A percentile compares a stretch with the other conserved stretches of the same genome.
Conservation (phyloP, 2,797 vertebrate species). For the Miopithecus talapoin region DNA sequence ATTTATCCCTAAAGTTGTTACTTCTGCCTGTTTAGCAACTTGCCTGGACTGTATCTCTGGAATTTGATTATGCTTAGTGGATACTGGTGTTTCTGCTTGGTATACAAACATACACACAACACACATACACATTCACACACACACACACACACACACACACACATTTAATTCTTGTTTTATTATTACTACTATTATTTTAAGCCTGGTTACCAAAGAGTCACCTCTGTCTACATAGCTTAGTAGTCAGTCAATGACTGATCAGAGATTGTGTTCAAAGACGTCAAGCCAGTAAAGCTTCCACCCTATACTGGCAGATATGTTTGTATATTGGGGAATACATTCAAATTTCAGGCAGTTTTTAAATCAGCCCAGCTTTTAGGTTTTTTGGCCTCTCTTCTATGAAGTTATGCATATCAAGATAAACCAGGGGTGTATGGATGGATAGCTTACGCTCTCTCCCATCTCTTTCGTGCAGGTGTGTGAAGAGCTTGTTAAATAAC, state of each 20-base stretch:
- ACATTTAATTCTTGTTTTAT: neutral
- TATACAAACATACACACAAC: neutral
- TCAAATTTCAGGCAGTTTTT: neutral
- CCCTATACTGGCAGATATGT: neutral
- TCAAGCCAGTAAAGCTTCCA: neutral
- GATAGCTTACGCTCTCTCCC: neutral
- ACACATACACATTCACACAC: too few species aligned
- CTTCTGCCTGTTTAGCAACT: neutral
- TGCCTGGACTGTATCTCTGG: neutral
- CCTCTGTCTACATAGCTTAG: neutral
- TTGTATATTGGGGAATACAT: neutral
- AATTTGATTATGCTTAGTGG: neutral
- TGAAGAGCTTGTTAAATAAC: neutral
- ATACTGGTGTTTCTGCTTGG: neutral
- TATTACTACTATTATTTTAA: neutral
- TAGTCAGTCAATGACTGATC: neutral
- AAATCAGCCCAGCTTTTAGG: neutral
- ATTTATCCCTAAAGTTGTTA: neutral
- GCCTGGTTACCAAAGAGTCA: neutral
- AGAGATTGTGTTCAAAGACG: neutral
- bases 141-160: neutral
- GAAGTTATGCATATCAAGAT: neutral
- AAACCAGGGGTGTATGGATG: neutral
- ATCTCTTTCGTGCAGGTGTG: neutral
- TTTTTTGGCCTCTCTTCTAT: neutral